Percentiles rank a stretch among this genome's conserved stretches.
Conservation (phyloP, 2,113 vertebrate genomes). For the Neodon shergylaensis region DNA sequence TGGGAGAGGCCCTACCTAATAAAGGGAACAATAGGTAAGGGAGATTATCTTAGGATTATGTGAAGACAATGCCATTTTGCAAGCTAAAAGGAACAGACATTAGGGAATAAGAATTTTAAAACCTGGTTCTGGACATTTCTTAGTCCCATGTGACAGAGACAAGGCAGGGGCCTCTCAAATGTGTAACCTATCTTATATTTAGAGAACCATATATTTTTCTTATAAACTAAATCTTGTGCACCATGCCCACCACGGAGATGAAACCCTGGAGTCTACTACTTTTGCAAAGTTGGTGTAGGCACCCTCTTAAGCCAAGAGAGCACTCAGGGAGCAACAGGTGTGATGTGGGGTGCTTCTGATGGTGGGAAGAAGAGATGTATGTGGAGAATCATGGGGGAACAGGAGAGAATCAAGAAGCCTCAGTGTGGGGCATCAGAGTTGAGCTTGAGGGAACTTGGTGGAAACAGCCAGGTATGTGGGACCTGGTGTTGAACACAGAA, state of each 20-base stretch:
- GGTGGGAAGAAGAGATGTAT: not conserved
- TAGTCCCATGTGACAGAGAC: fast-evolving
- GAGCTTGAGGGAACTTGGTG: no score
- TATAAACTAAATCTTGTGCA: not conserved
- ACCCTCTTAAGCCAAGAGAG: not conserved
- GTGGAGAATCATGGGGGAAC: no score
- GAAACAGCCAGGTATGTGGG: not conserved
- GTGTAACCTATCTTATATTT: not conserved
- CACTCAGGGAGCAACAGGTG: fast-evolving
- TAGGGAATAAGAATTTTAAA: not conserved
- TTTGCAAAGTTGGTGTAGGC: not conserved
- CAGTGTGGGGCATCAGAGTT: not conserved
- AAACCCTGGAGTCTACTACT: not conserved
- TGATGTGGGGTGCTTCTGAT: no score
- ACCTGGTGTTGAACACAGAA: not conserved
- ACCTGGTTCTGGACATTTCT: not conserved
- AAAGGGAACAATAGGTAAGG: not conserved
- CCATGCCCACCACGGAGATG: not conserved
- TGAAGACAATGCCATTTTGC: not conserved
- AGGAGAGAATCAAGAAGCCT: not conserved
- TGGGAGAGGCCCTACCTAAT: not conserved
- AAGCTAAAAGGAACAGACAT: not conserved
- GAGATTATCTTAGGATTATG: not conserved
- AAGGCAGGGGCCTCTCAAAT: not conserved
- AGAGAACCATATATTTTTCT: not conserved